Conservation (phyloP, 35 echinoderm and acorn worm genomes). For the Strongylocentrotus purpuratus region DNA sequence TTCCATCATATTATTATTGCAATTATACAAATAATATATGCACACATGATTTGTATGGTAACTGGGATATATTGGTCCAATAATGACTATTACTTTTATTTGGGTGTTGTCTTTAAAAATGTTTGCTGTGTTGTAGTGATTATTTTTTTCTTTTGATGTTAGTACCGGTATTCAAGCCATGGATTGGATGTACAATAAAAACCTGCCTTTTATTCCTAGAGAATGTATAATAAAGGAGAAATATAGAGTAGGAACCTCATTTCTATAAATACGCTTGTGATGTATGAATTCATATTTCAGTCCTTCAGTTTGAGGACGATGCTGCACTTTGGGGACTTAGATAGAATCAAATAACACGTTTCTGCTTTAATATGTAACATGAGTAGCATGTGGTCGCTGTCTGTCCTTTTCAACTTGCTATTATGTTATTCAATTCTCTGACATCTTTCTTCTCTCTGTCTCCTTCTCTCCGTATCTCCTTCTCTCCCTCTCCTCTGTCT, state of each 20-base stretch:
- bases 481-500: not conserved
- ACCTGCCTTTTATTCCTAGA: not conserved
- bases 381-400: too few species aligned
- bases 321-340: not conserved
- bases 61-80: not conserved
- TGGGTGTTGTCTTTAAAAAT: not conserved
- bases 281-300: not conserved
- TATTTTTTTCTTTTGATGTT: not conserved
- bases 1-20: not conserved
- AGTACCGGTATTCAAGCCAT: conserved; percentile 17
- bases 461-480: not conserved
- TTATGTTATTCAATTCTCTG: too few species aligned
- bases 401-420: too few species aligned
- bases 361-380: too few species aligned
- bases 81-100: not conserved
- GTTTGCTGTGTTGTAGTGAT: conserved; percentile 8
- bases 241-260: too few species aligned
- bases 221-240: too few species aligned
- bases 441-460: not conserved
- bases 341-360: too few species aligned
- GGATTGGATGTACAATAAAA: not conserved
- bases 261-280: too few species aligned
- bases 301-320: not conserved
- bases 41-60: not conserved
- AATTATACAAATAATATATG: conserved; percentile 1